Percentiles rank a stretch among this genome's conserved stretches.
Conservation (phyloP, 2,113 vertebrate species). For the Vulpes ferrilata region DNA sequence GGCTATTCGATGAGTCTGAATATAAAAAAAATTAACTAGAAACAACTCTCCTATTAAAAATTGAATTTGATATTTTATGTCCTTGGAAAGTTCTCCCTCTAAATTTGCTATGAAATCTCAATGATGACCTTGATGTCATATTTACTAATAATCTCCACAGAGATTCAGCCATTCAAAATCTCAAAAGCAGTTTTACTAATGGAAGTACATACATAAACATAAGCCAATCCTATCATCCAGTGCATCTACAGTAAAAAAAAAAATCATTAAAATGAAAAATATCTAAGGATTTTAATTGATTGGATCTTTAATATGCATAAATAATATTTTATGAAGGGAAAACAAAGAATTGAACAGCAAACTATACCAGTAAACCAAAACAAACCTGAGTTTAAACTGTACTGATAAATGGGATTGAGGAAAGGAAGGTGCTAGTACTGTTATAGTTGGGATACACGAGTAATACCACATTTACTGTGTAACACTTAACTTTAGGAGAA, state of each 20-base stretch:
- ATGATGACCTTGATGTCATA: conserved; percentile 62
- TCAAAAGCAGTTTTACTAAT: conserved; percentile 68
- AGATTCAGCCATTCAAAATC: conserved; percentile 50
- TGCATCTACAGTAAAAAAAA: conserved; percentile 35
- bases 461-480: background rate
- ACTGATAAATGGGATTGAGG: background rate
- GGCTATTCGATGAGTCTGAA: background rate
- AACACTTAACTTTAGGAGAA: background rate
- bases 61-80: conserved; percentile 9
- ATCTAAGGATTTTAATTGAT: background rate
- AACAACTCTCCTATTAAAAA: conserved; percentile 58
- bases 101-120: conserved; percentile 68
- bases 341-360: conserved; percentile 17
- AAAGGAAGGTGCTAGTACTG: background rate
- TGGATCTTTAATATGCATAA: conserved; percentile 44
- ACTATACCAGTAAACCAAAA: conserved; percentile 39
- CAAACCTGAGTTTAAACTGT: background rate
- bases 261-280: background rate
- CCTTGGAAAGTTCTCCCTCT: conserved; percentile 40
- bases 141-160: conserved; percentile 70
- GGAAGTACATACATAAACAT: conserved; percentile 60
- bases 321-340: background rate
- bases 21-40: conserved; percentile 52
- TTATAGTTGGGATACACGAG: background rate
- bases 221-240: conserved; percentile 21